A percentile compares a stretch with the other conserved stretches of the same genome.
These are phyloP conservation scores for Holothuria glaberrima DNA, from an alignment of 35 echinoderm and acorn worm species.

Conservation along the genomic window DNA sequence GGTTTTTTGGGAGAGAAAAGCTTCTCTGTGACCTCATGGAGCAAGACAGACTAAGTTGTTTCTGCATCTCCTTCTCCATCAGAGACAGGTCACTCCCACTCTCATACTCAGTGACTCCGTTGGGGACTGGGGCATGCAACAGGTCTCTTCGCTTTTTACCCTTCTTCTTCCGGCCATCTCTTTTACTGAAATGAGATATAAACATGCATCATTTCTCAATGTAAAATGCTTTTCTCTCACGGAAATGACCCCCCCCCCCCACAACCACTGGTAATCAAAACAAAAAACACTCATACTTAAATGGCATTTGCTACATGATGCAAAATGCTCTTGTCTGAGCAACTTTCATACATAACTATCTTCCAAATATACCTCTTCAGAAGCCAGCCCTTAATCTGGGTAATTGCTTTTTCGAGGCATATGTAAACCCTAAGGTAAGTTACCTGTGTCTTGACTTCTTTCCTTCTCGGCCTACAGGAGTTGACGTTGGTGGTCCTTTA, in stretches of 20 bases:
- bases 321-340: too few relatives aligned
- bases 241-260: too few relatives aligned
- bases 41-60: slow-evolving; percentile 9
- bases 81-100: slow-evolving; percentile 31
- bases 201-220: too few relatives aligned
- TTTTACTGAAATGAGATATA: slow-evolving; percentile 2
- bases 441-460: slow-evolving; percentile 1
- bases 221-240: too few relatives aligned
- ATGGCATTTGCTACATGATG: too few relatives aligned
- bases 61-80: slow-evolving; percentile 34
- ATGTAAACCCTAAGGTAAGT: too few relatives aligned
- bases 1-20: slow-evolving; percentile 15
- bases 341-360: too few relatives aligned
- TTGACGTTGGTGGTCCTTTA: neutral
- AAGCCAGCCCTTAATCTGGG: too few relatives aligned
- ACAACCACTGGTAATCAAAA: too few relatives aligned
- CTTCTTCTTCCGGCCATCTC: neutral
- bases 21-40: neutral
- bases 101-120: slow-evolving; percentile 41
- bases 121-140: slow-evolving; percentile 3
- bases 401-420: too few relatives aligned
- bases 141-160: slow-evolving; percentile 21
- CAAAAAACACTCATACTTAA: too few relatives aligned
- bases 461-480: neutral
- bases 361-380: too few relatives aligned